Evolutionary conservation across 1,140 invertebrate species (phyloP).

Genomic region (Holcopasites calliopsidis): DNA sequence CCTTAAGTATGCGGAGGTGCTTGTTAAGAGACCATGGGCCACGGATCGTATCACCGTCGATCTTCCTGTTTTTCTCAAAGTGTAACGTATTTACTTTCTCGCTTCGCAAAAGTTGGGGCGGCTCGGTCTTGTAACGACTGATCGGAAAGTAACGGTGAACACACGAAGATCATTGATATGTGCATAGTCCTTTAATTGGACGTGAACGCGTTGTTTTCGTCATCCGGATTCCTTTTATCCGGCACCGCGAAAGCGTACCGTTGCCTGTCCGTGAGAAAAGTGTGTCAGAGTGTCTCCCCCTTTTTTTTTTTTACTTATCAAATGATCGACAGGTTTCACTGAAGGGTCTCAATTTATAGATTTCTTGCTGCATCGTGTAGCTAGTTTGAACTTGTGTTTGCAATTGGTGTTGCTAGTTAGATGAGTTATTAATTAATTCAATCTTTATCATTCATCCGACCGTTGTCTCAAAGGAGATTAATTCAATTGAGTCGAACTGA

Average conservation of each 20-base stretch:
- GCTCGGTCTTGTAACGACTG: not conserved
- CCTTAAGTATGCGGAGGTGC: not conserved
- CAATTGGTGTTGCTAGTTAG: too few species aligned
- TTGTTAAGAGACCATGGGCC: not conserved
- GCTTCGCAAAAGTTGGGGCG: slow-evolving; percentile 1
- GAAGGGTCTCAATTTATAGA: too few species aligned
- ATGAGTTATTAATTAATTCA: too few species aligned
- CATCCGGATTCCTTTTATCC: not conserved
- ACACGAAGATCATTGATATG: slow-evolving; percentile 15
- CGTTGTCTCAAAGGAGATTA: too few species aligned
- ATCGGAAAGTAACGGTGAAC: slow-evolving; percentile 10
- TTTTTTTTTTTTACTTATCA: not conserved
- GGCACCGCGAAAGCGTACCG: not conserved
- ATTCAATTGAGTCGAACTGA: too few species aligned
- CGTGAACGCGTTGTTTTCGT: slow-evolving; percentile 3
- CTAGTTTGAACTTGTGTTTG: too few species aligned
- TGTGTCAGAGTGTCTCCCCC: not conserved
- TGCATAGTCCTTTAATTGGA: slow-evolving; percentile 29
- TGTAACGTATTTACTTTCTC: slow-evolving; percentile 24
- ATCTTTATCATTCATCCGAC: too few species aligned
- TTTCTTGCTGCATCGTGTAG: too few species aligned
- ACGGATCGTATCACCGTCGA: not conserved
- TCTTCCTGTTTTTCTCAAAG: slow-evolving; percentile 18
- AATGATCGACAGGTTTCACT: not conserved
- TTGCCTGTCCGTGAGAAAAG: slow-evolving; percentile 1